Evolutionary conservation across 2,113 vertebrate genomes (phyloP).

Genomic region (Trichechus manatus): DNA sequence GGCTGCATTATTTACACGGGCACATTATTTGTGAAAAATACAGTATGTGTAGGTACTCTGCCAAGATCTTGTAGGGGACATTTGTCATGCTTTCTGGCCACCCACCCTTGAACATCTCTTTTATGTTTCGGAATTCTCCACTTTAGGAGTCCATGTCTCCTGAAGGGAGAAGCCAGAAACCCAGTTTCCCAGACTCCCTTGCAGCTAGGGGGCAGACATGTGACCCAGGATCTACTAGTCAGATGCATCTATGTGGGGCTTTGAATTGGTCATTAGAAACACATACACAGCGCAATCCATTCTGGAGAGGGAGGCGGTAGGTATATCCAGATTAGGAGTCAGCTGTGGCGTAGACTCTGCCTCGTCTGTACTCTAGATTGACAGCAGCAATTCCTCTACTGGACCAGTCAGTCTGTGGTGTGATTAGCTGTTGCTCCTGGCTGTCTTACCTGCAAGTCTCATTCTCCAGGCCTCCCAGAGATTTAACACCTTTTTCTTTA

Average conservation of each 20-base stretch:
- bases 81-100: neutral
- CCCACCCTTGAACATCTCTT: neutral
- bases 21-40: neutral
- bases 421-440: neutral
- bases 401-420: neutral
- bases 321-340: neutral
- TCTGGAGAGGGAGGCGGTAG: neutral
- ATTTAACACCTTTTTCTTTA: neutral
- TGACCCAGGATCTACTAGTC: neutral
- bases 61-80: neutral
- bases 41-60: neutral
- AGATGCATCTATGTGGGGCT: neutral
- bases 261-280: neutral
- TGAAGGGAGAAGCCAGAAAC: neutral
- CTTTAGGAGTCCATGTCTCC: neutral
- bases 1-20: too few species aligned
- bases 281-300: neutral
- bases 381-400: fast-evolving
- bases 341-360: neutral
- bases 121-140: neutral
- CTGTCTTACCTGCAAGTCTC: neutral
- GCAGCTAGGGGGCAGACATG: neutral
- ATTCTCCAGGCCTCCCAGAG: neutral
- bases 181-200: neutral
- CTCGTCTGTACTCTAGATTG: fast-evolving